Evolutionary conservation across 2,888 invertebrate genomes (phyloP).

Genomic region (Eupithecia insigniata): DNA sequence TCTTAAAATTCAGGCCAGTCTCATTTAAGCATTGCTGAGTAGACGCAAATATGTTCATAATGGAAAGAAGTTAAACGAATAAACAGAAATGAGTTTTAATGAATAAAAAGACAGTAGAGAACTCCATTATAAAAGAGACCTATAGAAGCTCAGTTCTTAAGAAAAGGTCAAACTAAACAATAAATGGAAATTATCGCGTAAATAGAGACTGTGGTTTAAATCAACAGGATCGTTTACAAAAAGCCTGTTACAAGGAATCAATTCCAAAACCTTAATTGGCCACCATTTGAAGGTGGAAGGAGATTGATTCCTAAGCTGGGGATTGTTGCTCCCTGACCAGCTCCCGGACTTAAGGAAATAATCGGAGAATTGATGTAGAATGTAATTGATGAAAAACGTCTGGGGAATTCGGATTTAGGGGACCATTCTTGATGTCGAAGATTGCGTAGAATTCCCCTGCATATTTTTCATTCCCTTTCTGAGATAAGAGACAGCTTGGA

Average conservation of each 20-base stretch:
- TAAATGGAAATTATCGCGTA: neutral
- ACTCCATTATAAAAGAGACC: neutral
- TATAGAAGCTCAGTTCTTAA: neutral
- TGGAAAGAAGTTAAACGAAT: neutral
- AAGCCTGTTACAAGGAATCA: slow-evolving; percentile 61
- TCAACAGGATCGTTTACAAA: slow-evolving; percentile 70
- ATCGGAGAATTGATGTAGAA: slow-evolving; percentile 66
- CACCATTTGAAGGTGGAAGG: slow-evolving; percentile 60
- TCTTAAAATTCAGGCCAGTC: neutral
- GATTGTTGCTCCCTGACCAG: slow-evolving; percentile 63
- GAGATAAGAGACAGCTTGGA: neutral
- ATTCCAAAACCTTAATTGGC: slow-evolving; percentile 81
- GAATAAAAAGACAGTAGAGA: neutral
- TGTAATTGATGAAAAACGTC: slow-evolving; percentile 78
- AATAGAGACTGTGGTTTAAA: slow-evolving; percentile 51
- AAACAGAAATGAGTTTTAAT: slow-evolving; percentile 3
- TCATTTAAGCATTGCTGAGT: neutral
- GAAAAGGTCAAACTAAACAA: neutral
- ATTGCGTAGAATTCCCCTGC: slow-evolving; percentile 3
- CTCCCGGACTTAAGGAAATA: slow-evolving; percentile 63
- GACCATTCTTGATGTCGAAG: slow-evolving; percentile 10
- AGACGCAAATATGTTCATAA: neutral
- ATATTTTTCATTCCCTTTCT: neutral
- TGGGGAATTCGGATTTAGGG: slow-evolving; percentile 37
- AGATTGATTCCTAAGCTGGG: slow-evolving; percentile 62